Evolutionary conservation across 2,888 invertebrate species (phyloP).

Genomic region (Apodemia duryi): DNA sequence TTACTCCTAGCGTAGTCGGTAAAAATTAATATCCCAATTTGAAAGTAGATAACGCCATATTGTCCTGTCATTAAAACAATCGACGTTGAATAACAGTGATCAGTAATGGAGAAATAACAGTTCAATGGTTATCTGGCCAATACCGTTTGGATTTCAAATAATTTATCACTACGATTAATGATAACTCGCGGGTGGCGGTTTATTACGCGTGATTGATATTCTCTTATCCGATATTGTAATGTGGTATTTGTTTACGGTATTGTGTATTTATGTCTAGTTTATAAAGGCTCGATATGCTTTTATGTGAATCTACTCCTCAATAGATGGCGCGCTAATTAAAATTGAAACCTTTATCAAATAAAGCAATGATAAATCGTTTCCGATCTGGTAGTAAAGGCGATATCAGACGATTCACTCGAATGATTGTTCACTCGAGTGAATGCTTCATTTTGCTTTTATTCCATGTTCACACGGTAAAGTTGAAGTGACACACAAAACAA

Average conservation of each 20-base stretch:
- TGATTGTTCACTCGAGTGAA: too few species aligned
- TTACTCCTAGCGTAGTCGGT: not conserved
- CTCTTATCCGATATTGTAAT: constrained; percentile 11
- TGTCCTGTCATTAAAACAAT: not conserved
- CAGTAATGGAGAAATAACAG: constrained; percentile 11
- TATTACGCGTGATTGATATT: constrained; percentile 11
- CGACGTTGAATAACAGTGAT: not conserved
- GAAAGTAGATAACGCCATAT: constrained; percentile 1
- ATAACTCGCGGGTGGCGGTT: constrained; percentile 13
- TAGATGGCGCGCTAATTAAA: too few species aligned
- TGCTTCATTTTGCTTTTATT: too few species aligned
- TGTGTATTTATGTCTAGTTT: not conserved
- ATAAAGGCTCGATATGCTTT: too few species aligned
- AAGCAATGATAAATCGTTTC: too few species aligned
- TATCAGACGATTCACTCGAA: too few species aligned
- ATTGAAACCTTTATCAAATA: too few species aligned
- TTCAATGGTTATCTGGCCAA: constrained; percentile 17
- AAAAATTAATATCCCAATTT: not conserved
- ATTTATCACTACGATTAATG: constrained; percentile 20
- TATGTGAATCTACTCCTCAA: too few species aligned
- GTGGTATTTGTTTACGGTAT: not conserved
- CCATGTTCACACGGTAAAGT: too few species aligned
- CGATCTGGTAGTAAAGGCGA: too few species aligned
- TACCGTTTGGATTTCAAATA: constrained; percentile 18
- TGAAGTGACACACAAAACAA: too few species aligned